These are phyloP conservation scores for Heterohyrax brucei DNA, from an alignment of 2,797 vertebrate species.

Conservation along the genomic window DNA sequence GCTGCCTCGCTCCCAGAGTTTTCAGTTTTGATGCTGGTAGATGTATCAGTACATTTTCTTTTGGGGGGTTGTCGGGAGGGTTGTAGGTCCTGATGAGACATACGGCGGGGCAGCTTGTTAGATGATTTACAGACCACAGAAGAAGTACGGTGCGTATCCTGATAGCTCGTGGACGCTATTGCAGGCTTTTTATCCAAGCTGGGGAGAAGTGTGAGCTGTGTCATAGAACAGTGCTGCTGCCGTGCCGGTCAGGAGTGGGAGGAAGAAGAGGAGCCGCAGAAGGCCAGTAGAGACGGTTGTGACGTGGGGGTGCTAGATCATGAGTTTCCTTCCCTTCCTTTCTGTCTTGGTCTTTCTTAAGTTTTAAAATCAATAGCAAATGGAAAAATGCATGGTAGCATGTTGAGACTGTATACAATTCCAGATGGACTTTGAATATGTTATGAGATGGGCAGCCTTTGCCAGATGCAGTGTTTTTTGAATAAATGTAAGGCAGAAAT, in stretches of 20 bases:
- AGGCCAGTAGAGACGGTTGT: not conserved
- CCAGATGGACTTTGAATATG: slow-evolving; percentile 81
- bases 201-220: not conserved
- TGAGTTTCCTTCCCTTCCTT: slow-evolving; percentile 43
- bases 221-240: not conserved
- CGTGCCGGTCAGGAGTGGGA: not conserved
- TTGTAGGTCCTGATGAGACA: not conserved
- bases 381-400: slow-evolving; percentile 55
- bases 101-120: not conserved
- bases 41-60: not conserved
- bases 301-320: not conserved
- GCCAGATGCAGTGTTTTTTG: slow-evolving; percentile 79
- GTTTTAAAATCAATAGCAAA: slow-evolving; percentile 73
- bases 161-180: not conserved
- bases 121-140: not conserved
- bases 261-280: no score
- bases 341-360: slow-evolving; percentile 68
- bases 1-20: not conserved
- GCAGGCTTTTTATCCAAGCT: not conserved
- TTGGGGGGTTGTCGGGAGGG: not conserved
- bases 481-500: slow-evolving; percentile 84
- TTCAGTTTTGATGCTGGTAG: not conserved
- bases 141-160: not conserved
- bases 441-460: slow-evolving; percentile 76
- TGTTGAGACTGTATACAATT: slow-evolving; percentile 67